A percentile compares a stretch with the other conserved stretches of the same genome.
Evolutionary conservation across 1,140 invertebrate species (phyloP).

Genomic region (Cataglyphis hispanica): DNA sequence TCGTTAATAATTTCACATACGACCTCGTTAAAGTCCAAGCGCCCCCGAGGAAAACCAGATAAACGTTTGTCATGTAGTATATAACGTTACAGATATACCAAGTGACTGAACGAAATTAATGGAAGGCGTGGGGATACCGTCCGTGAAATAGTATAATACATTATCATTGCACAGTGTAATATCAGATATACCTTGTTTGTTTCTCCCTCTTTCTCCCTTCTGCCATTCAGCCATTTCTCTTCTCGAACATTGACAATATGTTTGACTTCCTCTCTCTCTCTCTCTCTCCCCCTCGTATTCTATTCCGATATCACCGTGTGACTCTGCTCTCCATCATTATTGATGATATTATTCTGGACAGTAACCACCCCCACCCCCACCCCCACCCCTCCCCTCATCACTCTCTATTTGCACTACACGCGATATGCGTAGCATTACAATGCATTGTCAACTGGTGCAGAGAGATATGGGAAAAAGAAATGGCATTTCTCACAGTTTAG

Average conservation of each 20-base stretch:
- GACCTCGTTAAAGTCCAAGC: neutral
- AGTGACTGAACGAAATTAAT: conserved; percentile 57
- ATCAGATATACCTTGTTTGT: conserved; percentile 53
- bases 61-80: conserved; percentile 64
- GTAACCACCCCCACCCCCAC: conserved; percentile 11
- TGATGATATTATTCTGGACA: conserved; percentile 63
- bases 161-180: conserved; percentile 64
- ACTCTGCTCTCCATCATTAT: conserved; percentile 57
- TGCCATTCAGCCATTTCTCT: conserved; percentile 8
- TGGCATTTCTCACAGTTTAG: neutral
- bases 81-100: conserved; percentile 43
- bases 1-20: conserved; percentile 13
- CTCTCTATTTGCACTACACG: conserved; percentile 20
- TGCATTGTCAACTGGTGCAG: neutral
- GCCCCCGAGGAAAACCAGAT: conserved; percentile 36
- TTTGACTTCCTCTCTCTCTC: conserved; percentile 44
- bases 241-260: conserved; percentile 20
- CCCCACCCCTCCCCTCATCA: neutral
- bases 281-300: conserved; percentile 19
- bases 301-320: conserved; percentile 16
- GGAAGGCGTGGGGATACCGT: conserved; percentile 55
- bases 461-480: neutral
- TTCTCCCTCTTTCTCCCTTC: neutral
- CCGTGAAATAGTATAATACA: conserved; percentile 67
- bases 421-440: neutral